phyloP scores from a whole-genome alignment of 2,113 vertebrate species.

The Brachyhypopomus occidentalis region DNA sequence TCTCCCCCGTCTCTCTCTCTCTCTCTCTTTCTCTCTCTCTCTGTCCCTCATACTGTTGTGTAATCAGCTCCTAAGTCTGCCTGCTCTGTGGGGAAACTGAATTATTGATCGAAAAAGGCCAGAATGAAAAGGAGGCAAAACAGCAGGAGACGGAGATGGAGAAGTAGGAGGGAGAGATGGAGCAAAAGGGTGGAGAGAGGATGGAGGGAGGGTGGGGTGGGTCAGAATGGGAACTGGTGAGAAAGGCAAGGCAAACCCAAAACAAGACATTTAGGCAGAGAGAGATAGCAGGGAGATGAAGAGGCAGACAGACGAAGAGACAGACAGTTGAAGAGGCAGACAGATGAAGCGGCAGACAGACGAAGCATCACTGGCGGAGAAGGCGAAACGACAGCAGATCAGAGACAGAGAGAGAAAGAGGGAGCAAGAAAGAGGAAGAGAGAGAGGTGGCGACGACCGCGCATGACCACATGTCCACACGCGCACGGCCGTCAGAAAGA shows the following conservation, averaged over 20 bases:
- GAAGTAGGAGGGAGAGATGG: not conserved
- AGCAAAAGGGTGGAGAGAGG: conserved; percentile 2
- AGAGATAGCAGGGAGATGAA: not conserved
- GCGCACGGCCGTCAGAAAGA: too few relatives aligned
- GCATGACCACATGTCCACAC: too few relatives aligned
- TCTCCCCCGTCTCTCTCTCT: conserved; percentile 28
- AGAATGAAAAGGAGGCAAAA: conserved; percentile 69
- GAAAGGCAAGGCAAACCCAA: not conserved
- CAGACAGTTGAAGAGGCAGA: too few relatives aligned
- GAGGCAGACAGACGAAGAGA: too few relatives aligned
- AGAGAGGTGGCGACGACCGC: not conserved
- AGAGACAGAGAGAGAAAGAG: not conserved
- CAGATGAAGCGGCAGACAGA: too few relatives aligned
- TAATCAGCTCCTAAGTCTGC: not conserved
- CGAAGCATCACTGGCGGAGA: not conserved
- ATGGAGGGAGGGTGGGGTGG: not conserved
- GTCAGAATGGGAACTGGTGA: conserved; percentile 27
- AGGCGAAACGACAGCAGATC: conserved; percentile 15
- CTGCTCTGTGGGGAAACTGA: too few relatives aligned
- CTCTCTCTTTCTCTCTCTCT: conserved; percentile 34
- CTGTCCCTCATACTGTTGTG: conserved; percentile 56
- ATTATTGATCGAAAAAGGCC: conserved; percentile 48
- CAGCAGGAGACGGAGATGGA: conserved; percentile 12
- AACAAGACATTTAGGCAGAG: not conserved
- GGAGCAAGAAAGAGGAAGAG: conserved; percentile 1